These are phyloP conservation scores for Coregonus suidteri DNA, from an alignment of 2,797 vertebrate genomes.

Conservation along the genomic window DNA sequence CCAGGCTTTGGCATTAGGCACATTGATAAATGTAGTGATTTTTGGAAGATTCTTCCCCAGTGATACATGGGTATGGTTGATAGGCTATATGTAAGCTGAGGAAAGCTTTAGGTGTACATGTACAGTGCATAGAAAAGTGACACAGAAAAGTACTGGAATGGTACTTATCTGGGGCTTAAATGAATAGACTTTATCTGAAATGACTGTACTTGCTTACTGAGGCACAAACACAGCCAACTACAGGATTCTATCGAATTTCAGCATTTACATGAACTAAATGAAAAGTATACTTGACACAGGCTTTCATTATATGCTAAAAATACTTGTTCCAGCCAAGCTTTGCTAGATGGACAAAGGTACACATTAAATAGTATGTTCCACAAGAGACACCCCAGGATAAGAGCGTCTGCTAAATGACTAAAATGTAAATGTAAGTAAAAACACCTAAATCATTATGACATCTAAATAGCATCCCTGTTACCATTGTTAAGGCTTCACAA, in stretches of 20 bases:
- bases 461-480: constrained; percentile 2
- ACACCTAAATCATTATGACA: not conserved
- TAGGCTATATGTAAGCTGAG: not conserved
- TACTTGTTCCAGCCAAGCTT: not conserved
- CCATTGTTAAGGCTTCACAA: not conserved
- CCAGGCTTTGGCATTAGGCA: constrained; percentile 20
- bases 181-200: not conserved
- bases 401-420: too few species aligned
- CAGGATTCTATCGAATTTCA: not conserved
- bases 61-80: not conserved
- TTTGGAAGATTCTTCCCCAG: not conserved
- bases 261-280: not conserved
- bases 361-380: not conserved
- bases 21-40: not conserved
- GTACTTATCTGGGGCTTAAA: not conserved
- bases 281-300: not conserved
- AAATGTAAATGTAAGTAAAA: not conserved
- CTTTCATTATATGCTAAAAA: not conserved
- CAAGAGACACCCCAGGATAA: not conserved
- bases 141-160: not conserved
- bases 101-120: not conserved
- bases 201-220: not conserved
- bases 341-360: not conserved
- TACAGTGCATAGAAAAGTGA: not conserved
- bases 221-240: not conserved